phyloP scores from a whole-genome alignment of 2,888 invertebrate genomes.

The Lagria hirta region DNA sequence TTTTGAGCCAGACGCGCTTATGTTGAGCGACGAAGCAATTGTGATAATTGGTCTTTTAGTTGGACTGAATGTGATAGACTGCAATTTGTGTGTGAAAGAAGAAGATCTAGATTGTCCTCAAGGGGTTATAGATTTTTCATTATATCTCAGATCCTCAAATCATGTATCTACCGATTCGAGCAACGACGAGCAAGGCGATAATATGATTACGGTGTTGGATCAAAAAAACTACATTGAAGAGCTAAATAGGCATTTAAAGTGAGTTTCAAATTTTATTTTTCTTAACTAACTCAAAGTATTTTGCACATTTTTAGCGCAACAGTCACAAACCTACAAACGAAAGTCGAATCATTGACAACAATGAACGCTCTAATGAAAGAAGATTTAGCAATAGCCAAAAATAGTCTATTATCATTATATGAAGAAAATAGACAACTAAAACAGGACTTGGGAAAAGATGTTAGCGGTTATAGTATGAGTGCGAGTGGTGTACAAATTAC shows the following conservation, averaged over 20 bases:
- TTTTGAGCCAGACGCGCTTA: conserved; percentile 93
- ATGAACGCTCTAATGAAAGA: conserved; percentile 97
- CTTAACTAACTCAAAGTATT: no score
- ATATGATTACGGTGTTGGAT: conserved; percentile 94
- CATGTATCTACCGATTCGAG: conserved; percentile 58
- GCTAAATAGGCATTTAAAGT: conserved; percentile 95
- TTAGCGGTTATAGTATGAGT: conserved; percentile 39
- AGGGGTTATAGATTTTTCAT: conserved; percentile 94
- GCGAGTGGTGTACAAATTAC: conserved; percentile 48
- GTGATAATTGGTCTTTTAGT: conserved; percentile 93
- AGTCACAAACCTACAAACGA: conserved; percentile 90
- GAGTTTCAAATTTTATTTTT: conserved; percentile 52
- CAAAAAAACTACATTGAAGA: conserved; percentile 99
- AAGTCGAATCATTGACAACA: conserved; percentile 88
- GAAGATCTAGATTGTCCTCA: conserved; percentile 93
- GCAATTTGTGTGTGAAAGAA: conserved; percentile 96
- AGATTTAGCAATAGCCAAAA: conserved; percentile 90
- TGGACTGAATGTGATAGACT: conserved; percentile 96
- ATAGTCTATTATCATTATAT: conserved; percentile 76
- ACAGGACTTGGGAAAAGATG: conserved; percentile 62
- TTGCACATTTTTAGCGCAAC: conserved; percentile 71
- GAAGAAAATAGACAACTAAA: conserved; percentile 76
- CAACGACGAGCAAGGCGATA: conserved; percentile 59
- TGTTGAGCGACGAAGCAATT: conserved; percentile 94
- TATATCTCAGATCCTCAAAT: conserved; percentile 79